Base-by-base conservation (phyloP, 2,888 invertebrate species). In the Catocala nupta region DNA sequence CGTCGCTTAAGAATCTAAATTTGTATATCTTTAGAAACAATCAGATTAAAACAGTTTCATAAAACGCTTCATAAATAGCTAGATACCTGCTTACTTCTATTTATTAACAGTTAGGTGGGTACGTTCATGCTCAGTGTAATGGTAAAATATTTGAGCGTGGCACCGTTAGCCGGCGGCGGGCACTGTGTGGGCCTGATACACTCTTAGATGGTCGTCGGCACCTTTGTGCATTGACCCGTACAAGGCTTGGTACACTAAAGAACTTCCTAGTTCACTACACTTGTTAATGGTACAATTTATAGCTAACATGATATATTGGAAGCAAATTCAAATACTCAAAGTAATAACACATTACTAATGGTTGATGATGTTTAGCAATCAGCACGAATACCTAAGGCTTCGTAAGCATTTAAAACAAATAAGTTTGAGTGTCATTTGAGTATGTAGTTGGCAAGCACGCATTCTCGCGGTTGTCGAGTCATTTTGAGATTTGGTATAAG, bases 211-310 rank as follows among this genome's bases (percentile, higher is more conserved):
- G 81, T 75, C 76, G 84, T 87, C 91, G 92, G 91, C 84, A 81
- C 83, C 89, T 91, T 91, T 93, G 91, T 88, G 88, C 86, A 89
- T 91, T 91, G 91, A 91, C 91, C 92, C 90, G 81, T 89, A 90
- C 86, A 89, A 83, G 90, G 91, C 77, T 75, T 69, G 81, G 75
- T 81, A 85, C 84, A 86, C 83, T 81, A 82, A 81, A 82, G 74
- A 84, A 84, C 89, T 89, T 85, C 86, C 86, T 86, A 72, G 70
- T 66, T 65, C 62, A 65, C 77, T 80, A 80, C 81, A 82, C 83
- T 81, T 82, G 81, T 85, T 81, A 87, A 81, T 80, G 77, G 83
- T 83, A 81, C 79, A 75, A 79, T 81, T 76, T 70, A 66, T 70
- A 68, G 55, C 12, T 63, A 55, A 10, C 53, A 52, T 59, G 55